phyloP scores from a whole-genome alignment of 1,140 invertebrate genomes.

The Prorops nasuta region DNA sequence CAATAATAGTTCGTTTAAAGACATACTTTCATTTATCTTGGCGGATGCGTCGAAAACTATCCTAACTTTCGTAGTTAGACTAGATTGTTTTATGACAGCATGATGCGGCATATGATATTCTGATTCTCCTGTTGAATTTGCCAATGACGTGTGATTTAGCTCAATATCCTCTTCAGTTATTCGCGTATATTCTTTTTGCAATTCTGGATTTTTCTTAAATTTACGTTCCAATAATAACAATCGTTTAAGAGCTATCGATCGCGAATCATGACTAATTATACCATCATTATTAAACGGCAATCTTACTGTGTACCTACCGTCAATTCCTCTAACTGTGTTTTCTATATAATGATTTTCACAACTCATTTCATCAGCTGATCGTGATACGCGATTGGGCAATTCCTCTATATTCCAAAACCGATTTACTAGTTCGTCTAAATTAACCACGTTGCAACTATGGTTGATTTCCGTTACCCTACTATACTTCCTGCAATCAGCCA shows the following conservation, averaged over 20 bases:
- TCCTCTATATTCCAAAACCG: constrained; percentile 19
- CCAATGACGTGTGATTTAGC: background rate
- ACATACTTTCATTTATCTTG: constrained; percentile 8
- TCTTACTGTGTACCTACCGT: constrained; percentile 17
- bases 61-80: constrained; percentile 19
- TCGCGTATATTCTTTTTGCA: constrained; percentile 21
- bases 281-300: constrained; percentile 14
- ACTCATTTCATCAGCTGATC: background rate
- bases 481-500: constrained; percentile 14
- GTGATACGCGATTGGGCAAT: background rate
- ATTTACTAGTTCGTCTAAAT: constrained; percentile 4
- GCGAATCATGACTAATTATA: constrained; percentile 10
- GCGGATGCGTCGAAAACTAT: constrained; percentile 19
- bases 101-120: constrained; percentile 23
- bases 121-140: background rate
- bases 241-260: constrained; percentile 5
- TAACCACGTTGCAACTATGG: background rate
- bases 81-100: constrained; percentile 16
- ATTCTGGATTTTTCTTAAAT: constrained; percentile 9
- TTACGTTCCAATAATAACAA: no score
- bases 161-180: constrained; percentile 29
- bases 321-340: background rate
- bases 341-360: constrained; percentile 4
- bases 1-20: constrained; percentile 19
- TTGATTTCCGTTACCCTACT: background rate